Base-by-base conservation (phyloP, 2,888 invertebrate genomes). In the Saturnia pavonia region DNA sequence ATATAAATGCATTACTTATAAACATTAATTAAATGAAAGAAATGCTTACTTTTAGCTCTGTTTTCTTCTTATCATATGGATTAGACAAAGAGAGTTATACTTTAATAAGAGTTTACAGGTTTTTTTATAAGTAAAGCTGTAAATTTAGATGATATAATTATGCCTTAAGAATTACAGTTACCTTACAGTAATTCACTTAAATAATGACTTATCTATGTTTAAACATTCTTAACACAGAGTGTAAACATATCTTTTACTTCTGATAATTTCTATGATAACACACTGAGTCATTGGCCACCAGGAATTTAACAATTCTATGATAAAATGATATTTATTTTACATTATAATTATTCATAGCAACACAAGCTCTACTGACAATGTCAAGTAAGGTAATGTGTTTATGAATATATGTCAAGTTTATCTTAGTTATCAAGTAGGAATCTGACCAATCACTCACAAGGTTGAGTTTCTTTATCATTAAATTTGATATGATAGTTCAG, bases 401-500 rank as follows among this genome's bases (percentile, higher is more conserved):
- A 88, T 57, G 57, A 89, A 91, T 90, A 88, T 86, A 86, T 89
- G 91, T 91, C 91, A 91, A 88, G 89, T 91, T 88, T 91, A 91
- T 88, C 88, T 87, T 85, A 80, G 85, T 88, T 91, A 91, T 91
- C 90, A 88, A 77, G 77, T 80, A 80, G 77, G 80, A 82, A 68
- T 71, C 68, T 74, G 75, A 82, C 91, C 91, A 91, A 91, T 91
- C 85, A 83, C 79, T 80, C 77, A 78, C 87, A 86, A 88, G 87
- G 85, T 80, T 83, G 82, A 75, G 78, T 78, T 73, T 79, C 76
- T 73, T 78, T 88, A 88, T 88, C 86, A 87, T 80, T 75, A 74
- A 79, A 77, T 76, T 81, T 78, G 73, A 79, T 81, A 84, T 86
- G 84, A 85, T 85, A 84, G 80, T 83, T 82, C 79, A 79, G 82